A percentile compares a stretch with the other conserved stretches of the same genome.
phyloP scores from a whole-genome alignment of 2,797 vertebrate genomes.

The Eulemur albifrons region DNA sequence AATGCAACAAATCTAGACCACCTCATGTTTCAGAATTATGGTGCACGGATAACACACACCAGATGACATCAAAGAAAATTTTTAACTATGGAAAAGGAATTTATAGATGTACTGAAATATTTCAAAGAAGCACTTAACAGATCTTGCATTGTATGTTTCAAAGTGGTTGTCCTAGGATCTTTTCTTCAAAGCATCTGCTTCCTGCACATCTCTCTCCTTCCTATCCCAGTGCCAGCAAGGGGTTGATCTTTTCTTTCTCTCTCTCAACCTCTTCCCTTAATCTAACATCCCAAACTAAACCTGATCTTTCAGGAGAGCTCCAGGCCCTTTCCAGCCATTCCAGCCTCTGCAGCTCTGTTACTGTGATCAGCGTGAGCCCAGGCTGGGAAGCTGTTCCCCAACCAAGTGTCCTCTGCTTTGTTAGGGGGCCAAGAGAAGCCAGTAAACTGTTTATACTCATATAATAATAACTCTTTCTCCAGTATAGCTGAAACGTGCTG shows the following conservation, averaged over 20 bases:
- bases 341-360: neutral
- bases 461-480: neutral
- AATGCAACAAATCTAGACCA: neutral
- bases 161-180: neutral
- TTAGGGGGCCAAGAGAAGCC: neutral
- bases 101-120: neutral
- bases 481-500: neutral
- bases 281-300: neutral
- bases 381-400: neutral
- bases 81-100: neutral
- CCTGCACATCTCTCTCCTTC: neutral
- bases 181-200: neutral
- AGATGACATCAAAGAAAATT: neutral
- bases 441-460: neutral
- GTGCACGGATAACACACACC: neutral
- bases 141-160: neutral
- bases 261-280: neutral
- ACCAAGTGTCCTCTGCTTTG: neutral
- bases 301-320: neutral
- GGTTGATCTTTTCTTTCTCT: neutral
- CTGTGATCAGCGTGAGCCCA: neutral
- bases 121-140: neutral
- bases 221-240: neutral
- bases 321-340: neutral
- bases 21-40: neutral